These are phyloP conservation scores for Pocota personata DNA, from an alignment of 2,888 invertebrate species.

Conservation along the genomic window DNA sequence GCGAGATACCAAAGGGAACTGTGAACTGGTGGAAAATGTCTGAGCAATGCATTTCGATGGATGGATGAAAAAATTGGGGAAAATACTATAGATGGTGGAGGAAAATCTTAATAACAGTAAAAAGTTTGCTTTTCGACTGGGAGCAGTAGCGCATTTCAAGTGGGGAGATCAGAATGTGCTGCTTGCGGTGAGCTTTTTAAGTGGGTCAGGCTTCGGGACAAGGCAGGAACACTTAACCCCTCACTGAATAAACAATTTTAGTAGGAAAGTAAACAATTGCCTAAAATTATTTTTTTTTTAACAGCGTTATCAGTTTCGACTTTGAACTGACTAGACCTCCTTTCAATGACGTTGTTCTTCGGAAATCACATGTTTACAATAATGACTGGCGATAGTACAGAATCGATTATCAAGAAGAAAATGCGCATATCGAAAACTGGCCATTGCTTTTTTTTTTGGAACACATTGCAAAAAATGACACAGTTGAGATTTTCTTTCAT, in stretches of 20 bases:
- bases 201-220: no score
- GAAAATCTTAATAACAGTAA: conserved; percentile 43
- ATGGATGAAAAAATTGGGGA: conserved; percentile 63
- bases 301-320: not conserved
- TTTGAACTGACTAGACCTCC: not conserved
- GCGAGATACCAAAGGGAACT: conserved; percentile 61
- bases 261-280: no score
- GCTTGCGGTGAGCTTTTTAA: not conserved
- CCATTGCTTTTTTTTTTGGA: no score
- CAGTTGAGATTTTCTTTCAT: no score
- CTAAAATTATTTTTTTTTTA: no score
- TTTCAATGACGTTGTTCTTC: not conserved
- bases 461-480: no score
- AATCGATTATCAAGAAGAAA: not conserved
- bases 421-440: not conserved
- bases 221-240: no score
- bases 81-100: conserved; percentile 51
- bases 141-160: conserved; percentile 33
- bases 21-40: conserved; percentile 54
- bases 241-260: no score
- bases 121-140: conserved; percentile 35
- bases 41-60: conserved; percentile 47
- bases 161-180: conserved; percentile 16
- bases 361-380: not conserved
- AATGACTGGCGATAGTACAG: not conserved